A percentile compares a stretch with the other conserved stretches of the same genome.
These are phyloP conservation scores for Apodemus speciosus DNA, from an alignment of 2,113 vertebrate species.

Conservation along the genomic window DNA sequence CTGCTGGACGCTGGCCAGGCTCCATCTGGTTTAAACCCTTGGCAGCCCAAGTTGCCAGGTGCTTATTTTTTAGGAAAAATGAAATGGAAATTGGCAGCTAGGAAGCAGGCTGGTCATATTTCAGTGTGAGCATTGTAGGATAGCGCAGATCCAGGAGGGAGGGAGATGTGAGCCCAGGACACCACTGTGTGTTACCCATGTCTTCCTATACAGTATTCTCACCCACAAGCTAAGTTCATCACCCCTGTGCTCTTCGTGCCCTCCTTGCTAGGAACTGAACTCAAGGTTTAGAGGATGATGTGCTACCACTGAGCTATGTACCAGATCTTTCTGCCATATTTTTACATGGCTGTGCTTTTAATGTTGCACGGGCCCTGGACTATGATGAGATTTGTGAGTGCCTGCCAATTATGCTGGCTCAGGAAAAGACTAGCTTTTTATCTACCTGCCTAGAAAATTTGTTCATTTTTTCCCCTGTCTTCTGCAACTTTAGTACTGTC, in stretches of 20 bases:
- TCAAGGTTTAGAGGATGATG: neutral
- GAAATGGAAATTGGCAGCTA: neutral
- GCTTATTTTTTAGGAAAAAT: neutral
- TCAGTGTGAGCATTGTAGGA: accelerated
- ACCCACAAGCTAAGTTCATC: neutral
- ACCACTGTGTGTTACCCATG: accelerated
- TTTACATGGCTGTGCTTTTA: neutral
- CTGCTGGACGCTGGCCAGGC: accelerated
- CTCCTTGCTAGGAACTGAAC: neutral
- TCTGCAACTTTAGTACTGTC: neutral
- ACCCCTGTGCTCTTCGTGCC: neutral
- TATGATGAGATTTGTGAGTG: neutral
- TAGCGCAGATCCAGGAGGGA: neutral
- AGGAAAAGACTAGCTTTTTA: neutral
- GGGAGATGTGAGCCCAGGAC: accelerated
- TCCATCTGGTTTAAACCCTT: neutral
- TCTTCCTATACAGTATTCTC: neutral
- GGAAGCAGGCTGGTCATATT: neutral
- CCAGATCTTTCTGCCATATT: neutral
- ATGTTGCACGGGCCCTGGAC: neutral
- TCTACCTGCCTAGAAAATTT: neutral
- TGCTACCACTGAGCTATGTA: neutral
- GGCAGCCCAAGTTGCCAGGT: neutral
- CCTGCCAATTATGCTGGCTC: neutral
- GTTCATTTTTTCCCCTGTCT: no score